Conservation (phyloP, 1,140 invertebrate species). For the Xylocopa sonorina region DNA sequence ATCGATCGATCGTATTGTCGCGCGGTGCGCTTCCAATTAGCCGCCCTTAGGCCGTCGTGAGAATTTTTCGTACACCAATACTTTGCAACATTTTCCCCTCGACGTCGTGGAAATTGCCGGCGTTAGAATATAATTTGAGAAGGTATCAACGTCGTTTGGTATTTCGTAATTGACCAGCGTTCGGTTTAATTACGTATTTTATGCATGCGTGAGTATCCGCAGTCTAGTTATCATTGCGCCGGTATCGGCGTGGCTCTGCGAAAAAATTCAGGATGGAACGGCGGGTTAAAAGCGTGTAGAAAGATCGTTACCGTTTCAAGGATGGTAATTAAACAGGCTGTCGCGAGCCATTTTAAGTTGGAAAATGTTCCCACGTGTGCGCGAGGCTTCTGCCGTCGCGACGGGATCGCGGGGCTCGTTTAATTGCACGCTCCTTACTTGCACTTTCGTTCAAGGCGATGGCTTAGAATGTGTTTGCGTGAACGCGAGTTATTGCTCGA, state of each 20-base stretch:
- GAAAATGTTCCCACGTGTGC: conserved; percentile 34
- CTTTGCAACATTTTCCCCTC: neutral
- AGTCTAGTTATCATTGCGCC: no score
- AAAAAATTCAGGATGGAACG: neutral
- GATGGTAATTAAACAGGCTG: conserved; percentile 42
- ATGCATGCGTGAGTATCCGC: no score
- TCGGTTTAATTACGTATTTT: no score
- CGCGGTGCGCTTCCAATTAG: conserved; percentile 71
- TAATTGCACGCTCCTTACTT: conserved; percentile 40
- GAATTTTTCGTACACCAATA: conserved; percentile 56
- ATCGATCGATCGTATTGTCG: conserved; percentile 67
- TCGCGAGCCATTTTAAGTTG: conserved; percentile 32
- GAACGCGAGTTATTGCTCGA: conserved; percentile 50
- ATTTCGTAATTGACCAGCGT: no score
- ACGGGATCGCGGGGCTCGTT: conserved; percentile 21
- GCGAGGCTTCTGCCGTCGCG: conserved; percentile 2
- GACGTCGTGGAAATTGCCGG: no score
- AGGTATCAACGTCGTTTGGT: no score
- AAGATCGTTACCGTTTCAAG: conserved; percentile 31
- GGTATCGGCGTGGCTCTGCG: neutral
- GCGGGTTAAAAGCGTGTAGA: conserved; percentile 10
- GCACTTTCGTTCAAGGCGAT: conserved; percentile 28
- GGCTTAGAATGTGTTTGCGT: conserved; percentile 16
- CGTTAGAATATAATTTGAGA: no score
- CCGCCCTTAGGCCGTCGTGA: conserved; percentile 65